These are phyloP conservation scores for Dione juno DNA, from an alignment of 2,888 invertebrate species.

Conservation along the genomic window DNA sequence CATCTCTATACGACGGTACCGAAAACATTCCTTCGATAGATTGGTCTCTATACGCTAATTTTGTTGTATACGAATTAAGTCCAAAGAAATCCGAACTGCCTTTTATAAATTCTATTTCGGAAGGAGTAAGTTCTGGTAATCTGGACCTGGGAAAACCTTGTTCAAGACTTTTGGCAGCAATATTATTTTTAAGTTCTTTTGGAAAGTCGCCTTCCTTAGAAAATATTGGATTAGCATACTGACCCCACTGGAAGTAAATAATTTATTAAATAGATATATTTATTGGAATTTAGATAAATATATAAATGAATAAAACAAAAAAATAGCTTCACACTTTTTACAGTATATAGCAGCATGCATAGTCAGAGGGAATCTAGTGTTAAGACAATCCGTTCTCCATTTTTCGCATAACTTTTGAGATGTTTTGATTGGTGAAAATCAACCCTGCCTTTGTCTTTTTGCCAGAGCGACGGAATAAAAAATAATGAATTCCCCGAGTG, in stretches of 20 bases:
- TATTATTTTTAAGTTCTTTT: slow-evolving; percentile 64
- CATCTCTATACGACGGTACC: slow-evolving; percentile 69
- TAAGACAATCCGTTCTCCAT: too few relatives aligned
- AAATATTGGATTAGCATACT: slow-evolving; percentile 73
- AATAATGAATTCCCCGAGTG: too few relatives aligned
- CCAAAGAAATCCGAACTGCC: slow-evolving; percentile 87
- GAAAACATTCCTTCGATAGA: slow-evolving; percentile 66
- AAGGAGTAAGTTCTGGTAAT: slow-evolving; percentile 75
- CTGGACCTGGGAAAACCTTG: slow-evolving; percentile 76
- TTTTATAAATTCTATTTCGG: slow-evolving; percentile 83
- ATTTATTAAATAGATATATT: not conserved
- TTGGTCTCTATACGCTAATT: slow-evolving; percentile 66
- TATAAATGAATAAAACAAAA: too few relatives aligned
- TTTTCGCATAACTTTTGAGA: too few relatives aligned
- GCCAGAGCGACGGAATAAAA: too few relatives aligned
- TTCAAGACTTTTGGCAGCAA: slow-evolving; percentile 71
- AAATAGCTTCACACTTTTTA: too few relatives aligned
- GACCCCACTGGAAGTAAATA: slow-evolving; percentile 61
- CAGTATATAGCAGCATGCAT: too few relatives aligned
- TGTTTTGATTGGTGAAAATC: too few relatives aligned
- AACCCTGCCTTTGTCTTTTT: too few relatives aligned
- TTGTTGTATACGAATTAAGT: slow-evolving; percentile 85
- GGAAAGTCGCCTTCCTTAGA: slow-evolving; percentile 79
- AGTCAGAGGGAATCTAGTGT: too few relatives aligned
- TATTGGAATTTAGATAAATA: not conserved